A percentile compares a stretch with the other conserved stretches of the same genome.
Evolutionary conservation across 1,140 invertebrate species (phyloP).

Genomic region (Brachystomella parvula): DNA sequence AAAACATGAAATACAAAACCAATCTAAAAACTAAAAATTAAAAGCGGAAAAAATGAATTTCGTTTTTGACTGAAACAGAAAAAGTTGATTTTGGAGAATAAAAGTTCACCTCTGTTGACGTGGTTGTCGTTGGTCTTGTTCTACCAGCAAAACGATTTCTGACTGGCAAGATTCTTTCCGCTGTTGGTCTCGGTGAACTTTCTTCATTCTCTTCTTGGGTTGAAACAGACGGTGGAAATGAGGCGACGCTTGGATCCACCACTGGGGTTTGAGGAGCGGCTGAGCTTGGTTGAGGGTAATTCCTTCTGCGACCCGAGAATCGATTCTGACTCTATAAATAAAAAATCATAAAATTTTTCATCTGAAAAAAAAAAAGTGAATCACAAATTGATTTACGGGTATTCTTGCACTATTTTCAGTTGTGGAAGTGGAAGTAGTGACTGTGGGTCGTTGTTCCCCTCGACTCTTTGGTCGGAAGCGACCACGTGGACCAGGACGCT

Average conservation of each 20-base stretch:
- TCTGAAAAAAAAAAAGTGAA: too few relatives aligned
- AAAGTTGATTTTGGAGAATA: background rate
- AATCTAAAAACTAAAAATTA: background rate
- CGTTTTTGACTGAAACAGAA: too few relatives aligned
- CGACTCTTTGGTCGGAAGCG: background rate
- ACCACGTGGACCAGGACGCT: background rate
- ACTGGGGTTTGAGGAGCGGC: constrained; percentile 5
- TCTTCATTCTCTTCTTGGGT: background rate
- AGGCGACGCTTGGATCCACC: background rate
- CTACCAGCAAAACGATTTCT: constrained; percentile 29
- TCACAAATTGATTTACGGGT: too few relatives aligned
- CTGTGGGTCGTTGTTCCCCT: constrained; percentile 3
- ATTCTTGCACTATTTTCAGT: constrained; percentile 23
- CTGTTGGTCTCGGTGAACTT: background rate
- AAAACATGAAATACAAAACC: too few relatives aligned
- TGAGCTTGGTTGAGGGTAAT: background rate
- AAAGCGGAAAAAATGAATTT: background rate
- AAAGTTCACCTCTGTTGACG: constrained; percentile 17
- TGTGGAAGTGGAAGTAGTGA: constrained; percentile 19
- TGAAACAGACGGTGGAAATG: background rate
- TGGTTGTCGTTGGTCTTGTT: constrained; percentile 23
- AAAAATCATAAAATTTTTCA: too few relatives aligned
- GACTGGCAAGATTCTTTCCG: too few relatives aligned
- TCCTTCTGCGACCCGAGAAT: constrained; percentile 24
- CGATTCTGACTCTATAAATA: constrained; percentile 21